Evolutionary conservation across 1,140 invertebrate genomes (phyloP), one percentile per base, ranked within the genome.

Genomic region (Geopemphigus sp.): DNA sequence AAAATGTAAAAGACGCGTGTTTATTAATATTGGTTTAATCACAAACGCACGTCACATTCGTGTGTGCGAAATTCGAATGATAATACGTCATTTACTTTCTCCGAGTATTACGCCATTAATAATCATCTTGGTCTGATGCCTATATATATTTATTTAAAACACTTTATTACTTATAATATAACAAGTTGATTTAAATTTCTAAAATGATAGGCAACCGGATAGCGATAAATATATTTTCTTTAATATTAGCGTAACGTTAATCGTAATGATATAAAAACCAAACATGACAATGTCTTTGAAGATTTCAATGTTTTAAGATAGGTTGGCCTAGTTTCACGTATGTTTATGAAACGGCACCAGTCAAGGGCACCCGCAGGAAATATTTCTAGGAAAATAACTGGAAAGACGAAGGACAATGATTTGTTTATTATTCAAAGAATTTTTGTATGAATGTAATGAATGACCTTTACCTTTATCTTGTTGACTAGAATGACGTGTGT

Each of bases 381-480:
- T 61, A 61, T 74, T 74, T 74, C 72, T 74, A 74, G 72, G 53
- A 29, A 74, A 74, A 74, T 74, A 78, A 78, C 54, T 78, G 73
- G 73, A 78, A 78, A 78, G 56, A 61, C 73, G 73, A 78, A 78
- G 73, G 73, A 78, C 73, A n/a, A 61, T 61, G 73, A 78, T 78
- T 78, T 61, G 57, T 63, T 78, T 61, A 45, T 47, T 47, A 61
- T 61, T 61, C 73, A 61, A 78, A 78, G 56, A 78, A 78, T 78
- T 47, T 50, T 29, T 74, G 72, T 39, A 59, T 22, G 39, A 8
- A 61, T 15, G 1, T 61, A 74, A 74, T 74, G 53, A 54, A 59
- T 78, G 73, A 78, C 73, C 73, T 78, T 78, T 78, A 78, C 73
- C 64, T 68, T 68, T 68, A 68, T 47, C 64, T 68, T 68, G 29